Percentiles rank a stretch among this genome's conserved stretches.
Conservation (phyloP, 2,113 vertebrate genomes). For the Zosterops pallidus region DNA sequence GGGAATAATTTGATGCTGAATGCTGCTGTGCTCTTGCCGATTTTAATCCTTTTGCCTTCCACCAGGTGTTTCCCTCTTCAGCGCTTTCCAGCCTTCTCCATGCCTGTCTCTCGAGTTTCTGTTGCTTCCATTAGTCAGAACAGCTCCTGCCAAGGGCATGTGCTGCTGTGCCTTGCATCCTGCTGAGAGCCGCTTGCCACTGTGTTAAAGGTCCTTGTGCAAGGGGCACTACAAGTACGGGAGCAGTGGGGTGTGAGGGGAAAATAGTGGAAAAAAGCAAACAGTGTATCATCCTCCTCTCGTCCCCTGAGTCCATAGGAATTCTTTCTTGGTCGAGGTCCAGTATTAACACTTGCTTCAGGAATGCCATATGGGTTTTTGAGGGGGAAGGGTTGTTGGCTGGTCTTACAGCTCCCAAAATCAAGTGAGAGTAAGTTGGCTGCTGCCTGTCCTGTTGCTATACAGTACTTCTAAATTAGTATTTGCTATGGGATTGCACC, state of each 20-base stretch:
- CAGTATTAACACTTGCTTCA: conserved; percentile 24
- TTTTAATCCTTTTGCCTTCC: not conserved
- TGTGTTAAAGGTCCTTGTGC: not conserved
- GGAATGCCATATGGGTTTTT: not conserved
- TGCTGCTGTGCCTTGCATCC: not conserved
- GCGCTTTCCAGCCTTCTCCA: not conserved
- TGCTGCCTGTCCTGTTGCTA: not conserved
- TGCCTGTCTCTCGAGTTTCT: not conserved
- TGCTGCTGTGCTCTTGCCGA: not conserved
- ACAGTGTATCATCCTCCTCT: not conserved
- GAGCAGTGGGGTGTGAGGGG: not conserved
- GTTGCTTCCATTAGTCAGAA: not conserved
- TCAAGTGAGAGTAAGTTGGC: not conserved
- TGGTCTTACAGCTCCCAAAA: not conserved
- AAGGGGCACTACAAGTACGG: not conserved
- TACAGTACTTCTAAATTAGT: not conserved
- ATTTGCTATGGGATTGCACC: not conserved
- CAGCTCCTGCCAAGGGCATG: not conserved
- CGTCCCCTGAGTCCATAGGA: not conserved
- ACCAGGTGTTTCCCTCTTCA: not conserved
- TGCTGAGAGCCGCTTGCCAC: rapidly evolving
- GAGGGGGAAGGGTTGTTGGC: not conserved
- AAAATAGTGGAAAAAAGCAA: not conserved
- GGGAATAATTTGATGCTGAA: not conserved
- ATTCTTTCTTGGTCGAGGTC: conserved; percentile 5